Conservation (phyloP, 2,888 invertebrate species). For the Drosophila putrida region DNA sequence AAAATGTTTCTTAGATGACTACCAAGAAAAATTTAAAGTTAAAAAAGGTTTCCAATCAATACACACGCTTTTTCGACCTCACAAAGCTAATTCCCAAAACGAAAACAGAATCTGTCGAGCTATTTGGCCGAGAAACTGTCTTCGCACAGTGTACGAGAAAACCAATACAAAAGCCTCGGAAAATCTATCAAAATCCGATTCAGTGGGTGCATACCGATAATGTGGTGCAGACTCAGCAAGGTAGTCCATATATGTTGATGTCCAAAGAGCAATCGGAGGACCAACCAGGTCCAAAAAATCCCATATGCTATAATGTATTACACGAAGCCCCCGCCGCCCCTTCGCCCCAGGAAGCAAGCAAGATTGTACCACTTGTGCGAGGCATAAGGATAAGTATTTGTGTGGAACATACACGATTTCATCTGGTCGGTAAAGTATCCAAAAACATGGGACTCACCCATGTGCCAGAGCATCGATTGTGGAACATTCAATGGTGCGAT, state of each 20-base stretch:
- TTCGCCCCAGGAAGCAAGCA: slow-evolving; percentile 22
- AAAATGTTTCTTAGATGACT: slow-evolving; percentile 45
- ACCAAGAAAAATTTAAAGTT: slow-evolving; percentile 35
- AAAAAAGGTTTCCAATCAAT: slow-evolving; percentile 34
- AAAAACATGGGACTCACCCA: slow-evolving; percentile 81
- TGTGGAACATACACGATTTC: slow-evolving; percentile 79
- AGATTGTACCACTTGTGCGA: slow-evolving; percentile 41
- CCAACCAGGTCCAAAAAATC: slow-evolving; percentile 10
- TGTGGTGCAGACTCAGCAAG: background rate
- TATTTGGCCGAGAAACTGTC: slow-evolving; percentile 16
- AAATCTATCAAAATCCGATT: background rate
- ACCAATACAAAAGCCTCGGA: slow-evolving; percentile 1
- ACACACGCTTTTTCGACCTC: slow-evolving; percentile 41
- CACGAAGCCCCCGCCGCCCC: slow-evolving; percentile 29
- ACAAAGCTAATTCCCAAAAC: slow-evolving; percentile 32
- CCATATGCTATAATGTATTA: slow-evolving; percentile 55
- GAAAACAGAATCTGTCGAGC: background rate
- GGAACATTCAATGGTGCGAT: slow-evolving; percentile 96
- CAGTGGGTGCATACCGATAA: slow-evolving; percentile 25
- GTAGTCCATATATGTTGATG: slow-evolving; percentile 44
- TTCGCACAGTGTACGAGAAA: background rate
- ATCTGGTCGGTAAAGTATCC: slow-evolving; percentile 76
- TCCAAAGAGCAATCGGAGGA: slow-evolving; percentile 29
- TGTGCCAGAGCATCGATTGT: slow-evolving; percentile 92
- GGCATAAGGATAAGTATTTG: slow-evolving; percentile 78